Evolutionary conservation across 2,888 invertebrate genomes (phyloP).

Genomic region (Cancer borealis): DNA sequence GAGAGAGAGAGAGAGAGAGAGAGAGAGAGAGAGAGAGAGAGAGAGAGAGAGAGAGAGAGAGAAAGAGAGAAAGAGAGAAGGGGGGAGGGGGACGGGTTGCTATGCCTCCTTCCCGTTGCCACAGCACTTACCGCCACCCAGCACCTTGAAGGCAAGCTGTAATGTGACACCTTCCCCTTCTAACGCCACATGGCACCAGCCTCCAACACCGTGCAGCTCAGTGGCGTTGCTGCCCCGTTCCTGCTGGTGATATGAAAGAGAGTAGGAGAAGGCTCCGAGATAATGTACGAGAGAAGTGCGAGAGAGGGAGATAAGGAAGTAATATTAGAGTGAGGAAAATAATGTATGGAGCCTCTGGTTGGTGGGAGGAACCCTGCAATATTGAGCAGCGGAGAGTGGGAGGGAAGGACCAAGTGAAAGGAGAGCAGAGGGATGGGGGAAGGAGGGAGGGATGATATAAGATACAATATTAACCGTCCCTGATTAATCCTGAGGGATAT

Average conservation of each 20-base stretch:
- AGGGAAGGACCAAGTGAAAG: not conserved
- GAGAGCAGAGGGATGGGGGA: not conserved
- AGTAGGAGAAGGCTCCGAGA: not conserved
- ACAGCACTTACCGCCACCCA: conserved; percentile 17
- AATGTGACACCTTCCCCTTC: not conserved
- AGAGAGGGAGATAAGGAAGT: conserved; percentile 17
- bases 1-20: not conserved
- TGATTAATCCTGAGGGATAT: conserved; percentile 15
- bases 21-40: not conserved
- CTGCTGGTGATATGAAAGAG: not conserved
- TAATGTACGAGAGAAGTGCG: conserved; percentile 9
- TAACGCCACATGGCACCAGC: not conserved
- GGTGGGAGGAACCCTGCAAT: not conserved
- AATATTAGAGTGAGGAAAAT: conserved; percentile 10
- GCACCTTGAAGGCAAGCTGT: not conserved
- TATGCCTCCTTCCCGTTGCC: not conserved
- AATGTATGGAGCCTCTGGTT: not conserved
- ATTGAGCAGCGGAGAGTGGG: not conserved
- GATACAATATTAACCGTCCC: not conserved
- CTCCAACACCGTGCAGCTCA: not conserved
- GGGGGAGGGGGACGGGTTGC: not conserved
- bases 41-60: conserved; percentile 5
- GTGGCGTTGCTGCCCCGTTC: not conserved
- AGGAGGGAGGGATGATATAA: not conserved
- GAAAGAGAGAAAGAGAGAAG: not conserved